Evolutionary conservation across 2,113 vertebrate genomes (phyloP).

Genomic region (Notarius lentiginosus): DNA sequence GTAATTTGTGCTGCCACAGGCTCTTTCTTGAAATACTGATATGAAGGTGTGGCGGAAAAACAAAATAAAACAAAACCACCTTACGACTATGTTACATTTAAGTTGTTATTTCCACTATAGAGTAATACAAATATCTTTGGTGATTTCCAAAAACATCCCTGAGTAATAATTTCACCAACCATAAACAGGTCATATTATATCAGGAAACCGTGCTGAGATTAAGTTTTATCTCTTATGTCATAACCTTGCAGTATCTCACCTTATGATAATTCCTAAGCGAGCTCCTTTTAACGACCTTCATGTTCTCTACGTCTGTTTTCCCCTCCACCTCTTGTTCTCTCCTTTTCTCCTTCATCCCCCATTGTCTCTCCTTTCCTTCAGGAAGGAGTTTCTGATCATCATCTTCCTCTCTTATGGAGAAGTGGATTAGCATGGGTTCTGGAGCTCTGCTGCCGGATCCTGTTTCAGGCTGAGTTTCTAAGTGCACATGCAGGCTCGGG

Average conservation of each 20-base stretch:
- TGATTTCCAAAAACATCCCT: not conserved
- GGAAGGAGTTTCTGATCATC: constrained; percentile 48
- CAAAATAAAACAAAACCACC: not conserved
- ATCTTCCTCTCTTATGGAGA: constrained; percentile 40
- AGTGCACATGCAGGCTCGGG: constrained; percentile 23
- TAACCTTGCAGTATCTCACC: constrained; percentile 60
- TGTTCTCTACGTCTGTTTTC: constrained; percentile 56
- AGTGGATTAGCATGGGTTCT: constrained; percentile 31
- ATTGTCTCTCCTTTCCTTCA: constrained; percentile 39
- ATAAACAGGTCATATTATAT: not conserved
- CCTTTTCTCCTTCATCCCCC: constrained; percentile 49
- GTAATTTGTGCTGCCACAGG: not conserved
- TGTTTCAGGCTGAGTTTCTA: not conserved
- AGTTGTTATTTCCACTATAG: not conserved
- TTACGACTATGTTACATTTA: not conserved
- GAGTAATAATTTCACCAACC: not conserved
- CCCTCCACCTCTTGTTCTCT: constrained; percentile 54
- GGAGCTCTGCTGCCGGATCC: not conserved
- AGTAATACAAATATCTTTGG: not conserved
- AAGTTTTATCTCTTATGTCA: constrained; percentile 13
- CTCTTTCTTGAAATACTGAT: not conserved
- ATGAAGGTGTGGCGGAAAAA: not conserved
- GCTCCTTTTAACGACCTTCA: constrained; percentile 69
- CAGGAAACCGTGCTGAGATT: not conserved
- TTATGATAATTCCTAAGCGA: constrained; percentile 67